These are phyloP conservation scores for Anneissia japonica DNA, from an alignment of 35 echinoderm and acorn worm genomes.

Conservation along the genomic window DNA sequence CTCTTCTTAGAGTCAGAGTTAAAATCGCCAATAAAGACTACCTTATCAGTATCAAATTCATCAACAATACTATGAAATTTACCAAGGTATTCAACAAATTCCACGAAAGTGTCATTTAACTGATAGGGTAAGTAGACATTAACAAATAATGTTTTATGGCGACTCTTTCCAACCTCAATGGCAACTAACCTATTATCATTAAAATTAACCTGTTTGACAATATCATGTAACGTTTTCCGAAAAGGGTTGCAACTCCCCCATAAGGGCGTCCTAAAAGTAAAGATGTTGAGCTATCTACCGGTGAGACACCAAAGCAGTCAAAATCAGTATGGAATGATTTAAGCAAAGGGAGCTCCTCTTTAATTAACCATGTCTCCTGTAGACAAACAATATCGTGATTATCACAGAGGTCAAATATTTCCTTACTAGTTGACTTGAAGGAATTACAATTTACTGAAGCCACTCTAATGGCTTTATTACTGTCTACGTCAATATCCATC, in stretches of 20 bases:
- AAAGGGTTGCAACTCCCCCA: neutral
- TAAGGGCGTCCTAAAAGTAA: neutral
- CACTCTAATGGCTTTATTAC: neutral
- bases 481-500: neutral
- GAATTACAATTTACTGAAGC: neutral
- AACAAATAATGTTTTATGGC: neutral
- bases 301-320: neutral
- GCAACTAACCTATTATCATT: neutral
- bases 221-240: neutral
- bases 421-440: neutral
- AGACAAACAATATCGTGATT: neutral
- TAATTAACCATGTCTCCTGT: neutral
- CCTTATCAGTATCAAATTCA: neutral
- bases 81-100: neutral
- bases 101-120: neutral
- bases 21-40: neutral
- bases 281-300: neutral
- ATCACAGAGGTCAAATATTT: neutral
- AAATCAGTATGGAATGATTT: neutral
- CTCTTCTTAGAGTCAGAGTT: neutral
- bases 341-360: neutral
- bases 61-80: neutral
- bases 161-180: neutral
- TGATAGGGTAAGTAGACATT: neutral
- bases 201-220: neutral